These are phyloP conservation scores for Lophura swinhoii DNA, from an alignment of 2,797 vertebrate genomes.

Conservation along the genomic window DNA sequence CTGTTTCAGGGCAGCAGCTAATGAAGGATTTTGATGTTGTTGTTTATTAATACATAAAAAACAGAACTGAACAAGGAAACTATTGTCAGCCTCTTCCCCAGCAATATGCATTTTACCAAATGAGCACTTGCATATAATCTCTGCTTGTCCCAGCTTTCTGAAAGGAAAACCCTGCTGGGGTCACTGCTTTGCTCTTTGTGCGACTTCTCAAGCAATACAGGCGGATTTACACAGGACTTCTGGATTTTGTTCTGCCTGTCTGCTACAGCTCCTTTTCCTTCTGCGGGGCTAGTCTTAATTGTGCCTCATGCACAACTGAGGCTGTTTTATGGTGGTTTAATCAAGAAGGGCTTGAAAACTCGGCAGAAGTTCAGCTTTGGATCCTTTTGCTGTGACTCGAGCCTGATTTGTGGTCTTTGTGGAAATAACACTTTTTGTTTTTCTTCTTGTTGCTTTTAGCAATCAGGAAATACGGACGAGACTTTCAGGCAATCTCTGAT, in stretches of 20 bases:
- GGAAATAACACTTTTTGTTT: slow-evolving; percentile 19
- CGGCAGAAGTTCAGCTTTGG: not conserved
- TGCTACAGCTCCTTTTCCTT: not conserved
- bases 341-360: not conserved
- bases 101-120: not conserved
- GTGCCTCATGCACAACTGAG: not conserved
- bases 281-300: not conserved
- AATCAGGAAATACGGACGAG: slow-evolving; percentile 92
- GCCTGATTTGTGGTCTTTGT: not conserved
- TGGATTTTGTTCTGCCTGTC: not conserved
- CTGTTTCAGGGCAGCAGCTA: not conserved
- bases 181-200: not conserved
- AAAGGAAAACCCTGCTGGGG: not conserved
- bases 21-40: not conserved
- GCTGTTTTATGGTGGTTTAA: not conserved
- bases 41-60: not conserved
- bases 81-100: not conserved
- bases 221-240: not conserved
- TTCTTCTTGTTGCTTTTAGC: slow-evolving; percentile 75
- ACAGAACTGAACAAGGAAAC: not conserved
- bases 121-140: not conserved
- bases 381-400: not conserved
- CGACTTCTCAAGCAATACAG: not conserved
- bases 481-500: slow-evolving; percentile 94
- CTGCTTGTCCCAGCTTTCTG: not conserved